These are phyloP conservation scores for Endomychus coccineus DNA, from an alignment of 2,888 invertebrate species.

Conservation along the genomic window DNA sequence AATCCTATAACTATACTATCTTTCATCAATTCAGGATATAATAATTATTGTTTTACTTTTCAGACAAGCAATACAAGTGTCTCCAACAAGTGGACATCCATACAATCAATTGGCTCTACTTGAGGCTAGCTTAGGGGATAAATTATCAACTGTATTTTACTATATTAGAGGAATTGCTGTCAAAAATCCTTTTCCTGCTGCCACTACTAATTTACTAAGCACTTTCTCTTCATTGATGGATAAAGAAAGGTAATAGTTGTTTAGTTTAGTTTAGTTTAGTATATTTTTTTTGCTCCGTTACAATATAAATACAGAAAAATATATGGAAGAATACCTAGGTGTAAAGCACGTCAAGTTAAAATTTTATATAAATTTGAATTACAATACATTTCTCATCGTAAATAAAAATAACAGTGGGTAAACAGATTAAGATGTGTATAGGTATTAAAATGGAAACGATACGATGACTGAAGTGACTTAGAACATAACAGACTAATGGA, in stretches of 20 bases:
- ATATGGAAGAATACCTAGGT: background rate
- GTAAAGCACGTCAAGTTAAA: too few relatives aligned
- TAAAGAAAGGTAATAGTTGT: conserved; percentile 39
- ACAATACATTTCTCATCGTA: too few relatives aligned
- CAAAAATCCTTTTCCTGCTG: conserved; percentile 78
- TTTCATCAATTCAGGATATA: background rate
- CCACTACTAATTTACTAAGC: conserved; percentile 70
- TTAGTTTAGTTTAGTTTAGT: background rate
- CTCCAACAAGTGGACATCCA: conserved; percentile 76
- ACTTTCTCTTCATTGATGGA: conserved; percentile 55
- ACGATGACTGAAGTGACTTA: too few relatives aligned
- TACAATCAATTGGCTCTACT: conserved; percentile 83
- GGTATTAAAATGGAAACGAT: too few relatives aligned
- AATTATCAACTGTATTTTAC: conserved; percentile 77
- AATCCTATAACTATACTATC: background rate
- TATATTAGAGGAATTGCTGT: conserved; percentile 78
- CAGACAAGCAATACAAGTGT: conserved; percentile 66
- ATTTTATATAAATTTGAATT: too few relatives aligned
- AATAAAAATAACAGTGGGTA: too few relatives aligned
- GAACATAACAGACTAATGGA: too few relatives aligned
- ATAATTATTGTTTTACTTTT: conserved; percentile 14
- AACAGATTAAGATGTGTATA: too few relatives aligned
- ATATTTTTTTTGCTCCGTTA: too few relatives aligned
- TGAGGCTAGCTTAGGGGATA: conserved; percentile 72
- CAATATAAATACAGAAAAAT: too few relatives aligned